A percentile compares a stretch with the other conserved stretches of the same genome.
These are phyloP conservation scores for Chelonoidis abingdonii DNA, from an alignment of 2,113 vertebrate genomes.

Conservation along the genomic window DNA sequence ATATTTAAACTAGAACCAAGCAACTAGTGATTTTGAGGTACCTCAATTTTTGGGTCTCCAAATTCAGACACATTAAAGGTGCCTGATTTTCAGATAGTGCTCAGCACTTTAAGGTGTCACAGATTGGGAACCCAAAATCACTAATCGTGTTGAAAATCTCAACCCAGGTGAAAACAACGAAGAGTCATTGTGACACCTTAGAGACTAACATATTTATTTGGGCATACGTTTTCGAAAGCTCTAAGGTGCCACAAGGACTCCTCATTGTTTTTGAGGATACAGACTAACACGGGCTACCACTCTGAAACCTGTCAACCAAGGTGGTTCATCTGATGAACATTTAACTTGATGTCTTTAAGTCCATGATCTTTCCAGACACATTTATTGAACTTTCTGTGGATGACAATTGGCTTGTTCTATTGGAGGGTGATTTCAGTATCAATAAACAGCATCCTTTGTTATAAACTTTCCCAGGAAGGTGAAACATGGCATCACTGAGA, in stretches of 20 bases:
- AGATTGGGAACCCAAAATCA: background rate
- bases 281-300: too few species aligned
- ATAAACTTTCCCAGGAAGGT: background rate
- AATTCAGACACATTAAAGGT: background rate
- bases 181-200: too few species aligned
- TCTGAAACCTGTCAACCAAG: too few species aligned
- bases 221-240: too few species aligned
- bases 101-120: background rate
- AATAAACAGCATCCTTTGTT: background rate
- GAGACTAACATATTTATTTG: too few species aligned
- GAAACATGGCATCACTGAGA: background rate
- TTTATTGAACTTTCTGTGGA: background rate
- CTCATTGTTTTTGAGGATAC: too few species aligned
- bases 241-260: too few species aligned
- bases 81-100: background rate
- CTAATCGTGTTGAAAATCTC: background rate
- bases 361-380: background rate
- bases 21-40: background rate
- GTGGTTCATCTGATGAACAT: background rate
- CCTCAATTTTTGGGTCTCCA: background rate
- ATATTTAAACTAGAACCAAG: background rate
- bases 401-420: background rate
- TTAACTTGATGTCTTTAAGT: background rate
- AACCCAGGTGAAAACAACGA: too few species aligned
- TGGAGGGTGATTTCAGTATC: background rate